These are phyloP conservation scores for Phocides pigmalion DNA, from an alignment of 1,140 invertebrate species.

Conservation along the genomic window DNA sequence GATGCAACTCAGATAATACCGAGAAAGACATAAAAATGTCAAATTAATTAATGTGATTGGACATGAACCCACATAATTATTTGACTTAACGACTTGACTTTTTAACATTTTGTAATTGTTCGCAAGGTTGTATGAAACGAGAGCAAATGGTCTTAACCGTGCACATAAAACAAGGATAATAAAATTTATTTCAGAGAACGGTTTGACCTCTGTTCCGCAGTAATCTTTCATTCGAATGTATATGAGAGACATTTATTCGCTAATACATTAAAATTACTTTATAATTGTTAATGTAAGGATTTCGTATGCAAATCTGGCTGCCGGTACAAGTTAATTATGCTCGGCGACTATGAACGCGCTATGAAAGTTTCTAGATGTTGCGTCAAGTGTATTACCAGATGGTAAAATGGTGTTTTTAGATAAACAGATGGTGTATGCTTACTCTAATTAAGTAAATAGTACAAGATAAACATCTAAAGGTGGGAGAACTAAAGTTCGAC, in stretches of 20 bases:
- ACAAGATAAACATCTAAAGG: no score
- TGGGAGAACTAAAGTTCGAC: no score
- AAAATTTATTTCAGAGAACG: slow-evolving; percentile 53
- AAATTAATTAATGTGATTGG: slow-evolving; percentile 41
- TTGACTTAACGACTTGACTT: slow-evolving; percentile 48
- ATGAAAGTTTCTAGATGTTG: slow-evolving; percentile 24
- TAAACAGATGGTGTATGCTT: no score
- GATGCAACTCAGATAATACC: background rate
- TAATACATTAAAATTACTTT: slow-evolving; percentile 36
- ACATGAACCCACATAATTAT: slow-evolving; percentile 45
- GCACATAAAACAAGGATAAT: slow-evolving; percentile 52
- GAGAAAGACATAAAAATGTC: slow-evolving; percentile 1
- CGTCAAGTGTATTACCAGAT: slow-evolving; percentile 9
- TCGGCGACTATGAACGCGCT: slow-evolving; percentile 4
- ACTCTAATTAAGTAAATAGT: no score
- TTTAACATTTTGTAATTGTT: slow-evolving; percentile 55
- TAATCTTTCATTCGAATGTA: slow-evolving; percentile 52
- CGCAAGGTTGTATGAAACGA: slow-evolving; percentile 60
- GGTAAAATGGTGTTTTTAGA: no score
- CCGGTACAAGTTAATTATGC: slow-evolving; percentile 23
- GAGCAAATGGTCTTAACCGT: slow-evolving; percentile 53
- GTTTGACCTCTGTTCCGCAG: slow-evolving; percentile 49
- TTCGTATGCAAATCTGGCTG: slow-evolving; percentile 29
- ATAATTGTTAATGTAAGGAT: slow-evolving; percentile 24
- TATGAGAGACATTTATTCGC: slow-evolving; percentile 47